Percentiles rank a stretch among this genome's conserved stretches.
phyloP scores from a whole-genome alignment of 2,888 invertebrate genomes.

The Eupsilia transversa region DNA sequence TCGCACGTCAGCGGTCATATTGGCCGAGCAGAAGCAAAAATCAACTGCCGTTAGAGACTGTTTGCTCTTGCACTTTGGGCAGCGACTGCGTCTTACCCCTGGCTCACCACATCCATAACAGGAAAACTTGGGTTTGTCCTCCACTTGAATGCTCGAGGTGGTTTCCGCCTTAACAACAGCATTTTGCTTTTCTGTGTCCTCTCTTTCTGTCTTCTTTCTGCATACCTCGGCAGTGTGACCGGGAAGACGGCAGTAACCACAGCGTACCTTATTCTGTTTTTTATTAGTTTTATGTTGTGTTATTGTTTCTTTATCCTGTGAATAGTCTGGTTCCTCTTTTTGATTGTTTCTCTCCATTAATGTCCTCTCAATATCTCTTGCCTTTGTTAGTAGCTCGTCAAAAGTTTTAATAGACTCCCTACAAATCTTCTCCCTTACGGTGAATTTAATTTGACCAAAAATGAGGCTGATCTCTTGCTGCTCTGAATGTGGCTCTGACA shows the following conservation, averaged over 20 bases:
- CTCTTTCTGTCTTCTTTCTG: neutral
- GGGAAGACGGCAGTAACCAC: constrained; percentile 3
- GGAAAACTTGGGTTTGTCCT: neutral
- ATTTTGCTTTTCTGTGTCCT: neutral
- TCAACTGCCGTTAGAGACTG: neutral
- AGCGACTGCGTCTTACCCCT: constrained; percentile 1
- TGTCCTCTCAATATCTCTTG: too few relatives aligned
- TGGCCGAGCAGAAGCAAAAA: neutral
- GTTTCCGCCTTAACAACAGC: neutral
- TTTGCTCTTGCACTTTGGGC: neutral
- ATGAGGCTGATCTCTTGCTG: neutral
- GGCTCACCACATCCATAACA: neutral
- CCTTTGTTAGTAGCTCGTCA: too few relatives aligned
- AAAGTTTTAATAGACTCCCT: too few relatives aligned
- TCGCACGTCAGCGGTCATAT: constrained; percentile 26
- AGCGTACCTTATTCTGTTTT: neutral
- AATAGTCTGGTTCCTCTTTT: too few relatives aligned
- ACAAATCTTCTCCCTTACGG: too few relatives aligned
- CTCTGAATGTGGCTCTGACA: neutral
- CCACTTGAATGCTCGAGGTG: neutral
- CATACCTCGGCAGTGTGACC: neutral
- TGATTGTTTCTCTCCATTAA: too few relatives aligned
- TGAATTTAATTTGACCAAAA: neutral
- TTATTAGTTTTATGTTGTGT: neutral
- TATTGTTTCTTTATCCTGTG: too few relatives aligned